Conservation (phyloP, 2,113 vertebrate genomes). For the Nannospalax galili region DNA sequence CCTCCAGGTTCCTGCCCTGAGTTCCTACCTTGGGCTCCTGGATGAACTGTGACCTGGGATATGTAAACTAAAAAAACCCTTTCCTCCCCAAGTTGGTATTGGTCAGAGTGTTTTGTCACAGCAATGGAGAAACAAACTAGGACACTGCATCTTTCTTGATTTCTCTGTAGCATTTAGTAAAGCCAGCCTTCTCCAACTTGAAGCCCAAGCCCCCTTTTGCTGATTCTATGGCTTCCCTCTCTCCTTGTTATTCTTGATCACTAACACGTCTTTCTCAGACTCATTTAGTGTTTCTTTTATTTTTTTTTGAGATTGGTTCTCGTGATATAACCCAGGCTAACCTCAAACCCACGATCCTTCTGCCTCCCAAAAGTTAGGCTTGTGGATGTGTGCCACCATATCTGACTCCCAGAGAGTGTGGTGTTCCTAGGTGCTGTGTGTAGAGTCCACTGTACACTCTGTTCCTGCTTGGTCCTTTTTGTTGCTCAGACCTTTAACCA, state of each 20-base stretch:
- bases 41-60: too few species aligned
- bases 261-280: neutral
- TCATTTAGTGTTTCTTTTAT: neutral
- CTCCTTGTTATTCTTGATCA: neutral
- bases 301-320: neutral
- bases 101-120: too few species aligned
- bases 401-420: neutral
- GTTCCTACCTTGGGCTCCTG: too few species aligned
- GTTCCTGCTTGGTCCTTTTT: neutral
- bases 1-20: too few species aligned
- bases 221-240: neutral
- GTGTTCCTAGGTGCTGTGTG: neutral
- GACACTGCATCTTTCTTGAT: neutral
- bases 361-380: too few species aligned
- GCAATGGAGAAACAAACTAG: too few species aligned
- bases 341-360: too few species aligned
- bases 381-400: neutral
- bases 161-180: neutral
- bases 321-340: neutral
- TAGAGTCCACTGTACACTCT: neutral
- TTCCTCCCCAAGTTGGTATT: too few species aligned
- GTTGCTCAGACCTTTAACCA: neutral
- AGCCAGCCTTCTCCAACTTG: neutral
- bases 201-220: neutral
- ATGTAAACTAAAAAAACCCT: too few species aligned